Percentiles rank a stretch among this genome's conserved stretches.
Conservation (phyloP, 2,888 invertebrate genomes). For the Penaeus monodon region DNA sequence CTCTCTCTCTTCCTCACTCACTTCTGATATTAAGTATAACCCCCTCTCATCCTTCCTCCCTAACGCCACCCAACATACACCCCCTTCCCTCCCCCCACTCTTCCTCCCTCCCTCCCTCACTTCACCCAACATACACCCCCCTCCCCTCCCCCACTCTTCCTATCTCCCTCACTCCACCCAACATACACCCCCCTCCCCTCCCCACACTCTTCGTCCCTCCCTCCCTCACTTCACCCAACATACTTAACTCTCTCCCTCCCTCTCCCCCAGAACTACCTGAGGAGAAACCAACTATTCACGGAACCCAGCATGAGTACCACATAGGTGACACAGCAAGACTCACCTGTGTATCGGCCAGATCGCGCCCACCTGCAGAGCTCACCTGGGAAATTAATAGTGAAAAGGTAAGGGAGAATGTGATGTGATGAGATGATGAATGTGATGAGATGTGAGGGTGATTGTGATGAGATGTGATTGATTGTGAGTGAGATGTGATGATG, state of each 20-base stretch:
- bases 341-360: conserved; percentile 37
- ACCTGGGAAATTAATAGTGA: conserved; percentile 50
- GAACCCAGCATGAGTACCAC: conserved; percentile 34
- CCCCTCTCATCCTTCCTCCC: too few species aligned
- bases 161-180: not conserved
- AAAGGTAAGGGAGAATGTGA: conserved; percentile 10
- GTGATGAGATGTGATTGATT: too few species aligned
- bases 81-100: not conserved
- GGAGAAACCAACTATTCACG: conserved; percentile 34
- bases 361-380: conserved; percentile 30
- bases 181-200: not conserved
- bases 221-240: not conserved
- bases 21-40: too few species aligned
- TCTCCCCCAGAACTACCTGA: conserved; percentile 16
- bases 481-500: too few species aligned
- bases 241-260: not conserved
- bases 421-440: too few species aligned
- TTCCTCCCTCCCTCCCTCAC: not conserved
- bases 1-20: not conserved
- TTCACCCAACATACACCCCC: not conserved
- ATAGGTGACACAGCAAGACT: conserved; percentile 37
- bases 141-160: not conserved
- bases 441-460: too few species aligned
- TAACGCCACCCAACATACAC: not conserved
- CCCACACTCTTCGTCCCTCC: not conserved